A percentile compares a stretch with the other conserved stretches of the same genome.
phyloP scores from a whole-genome alignment of 2,113 vertebrate genomes.

The Setophaga petechia region DNA sequence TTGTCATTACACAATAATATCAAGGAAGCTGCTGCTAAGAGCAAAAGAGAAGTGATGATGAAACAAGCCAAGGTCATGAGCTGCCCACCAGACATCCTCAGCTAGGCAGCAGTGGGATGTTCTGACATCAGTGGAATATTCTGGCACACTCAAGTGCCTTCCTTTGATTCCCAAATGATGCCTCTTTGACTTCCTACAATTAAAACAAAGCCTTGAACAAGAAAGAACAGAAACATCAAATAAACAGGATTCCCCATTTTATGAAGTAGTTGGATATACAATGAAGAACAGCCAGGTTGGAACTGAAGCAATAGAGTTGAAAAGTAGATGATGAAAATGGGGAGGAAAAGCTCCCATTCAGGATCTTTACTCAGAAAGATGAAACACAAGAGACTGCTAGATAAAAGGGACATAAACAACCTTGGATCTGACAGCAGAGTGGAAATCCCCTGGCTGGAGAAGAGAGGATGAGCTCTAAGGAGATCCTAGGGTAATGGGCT shows the following conservation, averaged over 20 bases:
- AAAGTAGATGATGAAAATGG: not conserved
- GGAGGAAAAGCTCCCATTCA: not conserved
- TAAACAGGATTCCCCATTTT: not conserved
- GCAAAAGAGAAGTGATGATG: not conserved
- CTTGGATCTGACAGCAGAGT: not conserved
- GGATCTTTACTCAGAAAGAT: not conserved
- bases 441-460: conserved; percentile 48
- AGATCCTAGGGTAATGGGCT: not conserved
- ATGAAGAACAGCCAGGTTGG: not conserved
- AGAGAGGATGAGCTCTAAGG: not conserved
- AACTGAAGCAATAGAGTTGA: not conserved
- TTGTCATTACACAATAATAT: not conserved
- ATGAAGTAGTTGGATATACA: not conserved
- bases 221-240: not conserved
- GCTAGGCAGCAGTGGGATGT: not conserved
- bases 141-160: not conserved
- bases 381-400: not conserved
- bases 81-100: not conserved
- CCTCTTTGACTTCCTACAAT: not conserved
- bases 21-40: not conserved
- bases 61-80: not conserved
- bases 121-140: not conserved
- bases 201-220: not conserved
- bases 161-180: not conserved
- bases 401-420: not conserved